Conservation (phyloP, 1,140 invertebrate species). For the Cydia strobilella region DNA sequence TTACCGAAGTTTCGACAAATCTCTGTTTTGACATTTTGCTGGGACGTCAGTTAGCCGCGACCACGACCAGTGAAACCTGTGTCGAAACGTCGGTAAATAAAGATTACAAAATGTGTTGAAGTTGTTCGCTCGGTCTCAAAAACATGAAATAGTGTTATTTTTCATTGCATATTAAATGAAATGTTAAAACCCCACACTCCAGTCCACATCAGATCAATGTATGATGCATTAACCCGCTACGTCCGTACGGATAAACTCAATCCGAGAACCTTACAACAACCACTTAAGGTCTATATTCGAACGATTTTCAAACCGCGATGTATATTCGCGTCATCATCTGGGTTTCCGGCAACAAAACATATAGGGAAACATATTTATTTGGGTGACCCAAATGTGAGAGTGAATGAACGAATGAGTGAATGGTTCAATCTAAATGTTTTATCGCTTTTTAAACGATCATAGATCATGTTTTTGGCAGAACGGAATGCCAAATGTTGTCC, state of each 20-base stretch:
- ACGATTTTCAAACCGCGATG: not conserved
- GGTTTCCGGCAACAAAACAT: slow-evolving; percentile 18
- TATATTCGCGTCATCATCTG: not conserved
- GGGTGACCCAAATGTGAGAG: not conserved
- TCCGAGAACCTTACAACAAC: not conserved
- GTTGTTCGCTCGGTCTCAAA: too few relatives aligned
- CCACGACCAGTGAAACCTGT: too few relatives aligned
- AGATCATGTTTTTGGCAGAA: not conserved
- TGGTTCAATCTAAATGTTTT: not conserved
- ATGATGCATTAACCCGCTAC: not conserved
- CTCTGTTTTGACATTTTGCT: too few relatives aligned
- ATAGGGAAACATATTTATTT: slow-evolving; percentile 11
- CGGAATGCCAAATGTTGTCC: not conserved
- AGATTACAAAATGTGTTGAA: too few relatives aligned
- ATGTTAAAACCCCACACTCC: not conserved
- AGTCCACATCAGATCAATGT: not conserved
- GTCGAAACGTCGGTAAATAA: too few relatives aligned
- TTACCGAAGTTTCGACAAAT: too few relatives aligned
- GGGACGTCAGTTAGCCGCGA: too few relatives aligned
- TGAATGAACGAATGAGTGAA: slow-evolving; percentile 14
- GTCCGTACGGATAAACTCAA: not conserved
- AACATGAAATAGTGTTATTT: too few relatives aligned
- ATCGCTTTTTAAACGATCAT: slow-evolving; percentile 1
- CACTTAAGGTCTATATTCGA: not conserved
- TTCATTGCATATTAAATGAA: too few relatives aligned